A percentile compares a stretch with the other conserved stretches of the same genome.
These are phyloP conservation scores for Steatocranus sp. DNA, from an alignment of 2,797 vertebrate genomes.

Conservation along the genomic window DNA sequence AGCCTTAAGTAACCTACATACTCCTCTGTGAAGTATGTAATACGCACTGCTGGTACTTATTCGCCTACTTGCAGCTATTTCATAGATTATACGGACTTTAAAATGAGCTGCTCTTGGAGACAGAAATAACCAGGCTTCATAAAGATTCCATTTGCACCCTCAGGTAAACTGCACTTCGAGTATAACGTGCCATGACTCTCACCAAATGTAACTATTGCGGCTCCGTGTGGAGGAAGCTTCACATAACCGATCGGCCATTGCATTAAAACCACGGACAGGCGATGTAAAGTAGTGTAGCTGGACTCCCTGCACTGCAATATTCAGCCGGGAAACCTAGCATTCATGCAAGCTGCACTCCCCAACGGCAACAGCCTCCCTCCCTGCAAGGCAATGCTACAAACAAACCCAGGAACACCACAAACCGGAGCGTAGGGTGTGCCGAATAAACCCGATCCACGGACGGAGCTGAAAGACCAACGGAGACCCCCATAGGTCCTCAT, in stretches of 20 bases:
- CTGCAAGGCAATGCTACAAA: background rate
- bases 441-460: background rate
- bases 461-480: background rate
- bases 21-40: conserved; percentile 13
- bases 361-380: background rate
- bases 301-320: no score
- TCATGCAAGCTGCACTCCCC: background rate
- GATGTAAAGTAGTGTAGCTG: no score
- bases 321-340: no score
- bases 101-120: conserved; percentile 26
- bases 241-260: background rate
- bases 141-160: conserved; percentile 24
- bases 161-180: background rate
- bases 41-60: background rate
- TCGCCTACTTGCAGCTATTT: conserved; percentile 21
- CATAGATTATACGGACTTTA: conserved; percentile 41
- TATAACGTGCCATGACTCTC: conserved; percentile 8
- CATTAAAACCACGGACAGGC: background rate
- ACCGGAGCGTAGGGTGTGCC: background rate
- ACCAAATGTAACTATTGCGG: background rate
- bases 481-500: background rate
- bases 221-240: background rate
- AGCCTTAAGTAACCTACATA: conserved; percentile 28
- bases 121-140: conserved; percentile 21
- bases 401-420: background rate